Percentiles rank a stretch among this genome's conserved stretches.
Evolutionary conservation across 2,888 invertebrate species (phyloP).

Genomic region (Tenthredo mesomela): DNA sequence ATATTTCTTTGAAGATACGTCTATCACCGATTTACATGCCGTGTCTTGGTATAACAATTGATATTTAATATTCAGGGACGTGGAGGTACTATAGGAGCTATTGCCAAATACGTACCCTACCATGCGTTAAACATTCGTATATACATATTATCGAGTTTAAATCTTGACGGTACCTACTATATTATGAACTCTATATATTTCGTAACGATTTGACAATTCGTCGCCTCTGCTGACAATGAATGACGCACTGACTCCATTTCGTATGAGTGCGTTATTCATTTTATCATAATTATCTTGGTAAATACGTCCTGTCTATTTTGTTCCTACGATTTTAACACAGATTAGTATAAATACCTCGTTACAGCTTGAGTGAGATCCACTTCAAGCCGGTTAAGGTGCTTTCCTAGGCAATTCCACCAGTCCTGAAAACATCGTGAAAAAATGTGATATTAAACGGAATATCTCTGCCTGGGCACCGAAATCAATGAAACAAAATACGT

Average conservation of each 20-base stretch:
- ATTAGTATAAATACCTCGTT: background rate
- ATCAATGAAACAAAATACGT: too few relatives aligned
- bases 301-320: background rate
- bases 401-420: too few relatives aligned
- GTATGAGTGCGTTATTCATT: background rate
- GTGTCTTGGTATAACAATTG: slow-evolving; percentile 46
- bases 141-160: slow-evolving; percentile 5
- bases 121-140: slow-evolving; percentile 39
- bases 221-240: background rate
- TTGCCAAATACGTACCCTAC: slow-evolving; percentile 33
- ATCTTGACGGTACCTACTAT: background rate
- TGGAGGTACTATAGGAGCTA: background rate
- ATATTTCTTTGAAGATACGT: slow-evolving; percentile 34
- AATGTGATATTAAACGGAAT: too few relatives aligned
- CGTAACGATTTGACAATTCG: slow-evolving; percentile 29
- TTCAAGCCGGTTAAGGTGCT: background rate
- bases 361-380: background rate
- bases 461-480: too few relatives aligned
- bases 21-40: slow-evolving; percentile 39
- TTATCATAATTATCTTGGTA: background rate
- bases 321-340: background rate
- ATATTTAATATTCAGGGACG: slow-evolving; percentile 50
- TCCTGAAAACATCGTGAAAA: too few relatives aligned
- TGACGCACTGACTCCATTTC: background rate
- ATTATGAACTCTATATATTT: background rate